These are phyloP conservation scores for Pseudorectes ferrugineus DNA, from an alignment of 2,113 vertebrate genomes.

Conservation along the genomic window DNA sequence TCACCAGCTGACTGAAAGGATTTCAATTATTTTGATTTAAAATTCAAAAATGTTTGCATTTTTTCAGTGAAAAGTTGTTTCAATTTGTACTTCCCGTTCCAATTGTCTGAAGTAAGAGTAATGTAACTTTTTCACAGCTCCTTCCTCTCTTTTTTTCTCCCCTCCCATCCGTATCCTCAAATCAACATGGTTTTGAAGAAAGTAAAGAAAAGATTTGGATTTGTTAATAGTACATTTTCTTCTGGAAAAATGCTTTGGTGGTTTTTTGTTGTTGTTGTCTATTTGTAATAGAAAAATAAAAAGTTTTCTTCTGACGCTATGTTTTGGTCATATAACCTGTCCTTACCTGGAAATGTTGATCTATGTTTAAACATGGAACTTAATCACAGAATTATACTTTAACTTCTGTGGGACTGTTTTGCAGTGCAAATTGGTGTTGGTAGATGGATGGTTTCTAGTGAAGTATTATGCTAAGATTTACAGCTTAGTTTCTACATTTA, in stretches of 20 bases:
- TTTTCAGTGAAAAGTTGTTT: neutral
- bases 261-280: neutral
- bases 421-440: neutral
- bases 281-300: neutral
- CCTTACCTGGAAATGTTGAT: neutral
- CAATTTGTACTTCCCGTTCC: neutral
- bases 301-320: neutral
- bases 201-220: neutral
- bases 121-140: neutral
- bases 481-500: neutral
- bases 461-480: neutral
- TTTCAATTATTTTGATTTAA: neutral
- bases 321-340: neutral
- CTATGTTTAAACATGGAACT: neutral
- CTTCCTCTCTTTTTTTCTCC: neutral
- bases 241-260: neutral
- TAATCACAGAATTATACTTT: neutral
- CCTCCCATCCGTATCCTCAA: accelerated
- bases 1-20: neutral
- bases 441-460: neutral
- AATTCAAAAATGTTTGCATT: neutral
- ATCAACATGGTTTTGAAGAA: neutral
- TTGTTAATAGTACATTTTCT: neutral
- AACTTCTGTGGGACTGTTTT: neutral
- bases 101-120: neutral